Conservation (phyloP, 2,113 vertebrate genomes). For the Regulus satrapa region DNA sequence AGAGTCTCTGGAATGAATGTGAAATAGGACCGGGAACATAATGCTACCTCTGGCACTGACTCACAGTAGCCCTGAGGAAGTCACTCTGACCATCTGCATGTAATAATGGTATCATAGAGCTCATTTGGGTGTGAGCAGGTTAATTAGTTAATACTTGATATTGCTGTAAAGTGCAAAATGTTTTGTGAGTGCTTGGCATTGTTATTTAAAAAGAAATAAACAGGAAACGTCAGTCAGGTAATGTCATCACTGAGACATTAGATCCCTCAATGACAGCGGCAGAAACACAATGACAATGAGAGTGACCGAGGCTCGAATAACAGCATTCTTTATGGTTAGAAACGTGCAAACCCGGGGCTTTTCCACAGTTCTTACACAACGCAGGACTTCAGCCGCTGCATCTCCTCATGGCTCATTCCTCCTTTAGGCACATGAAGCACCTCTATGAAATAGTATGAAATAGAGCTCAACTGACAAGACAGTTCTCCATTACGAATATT, state of each 20-base stretch:
- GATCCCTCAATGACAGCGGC: not conserved
- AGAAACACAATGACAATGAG: not conserved
- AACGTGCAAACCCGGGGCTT: not conserved
- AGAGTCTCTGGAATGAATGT: not conserved
- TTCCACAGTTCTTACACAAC: not conserved
- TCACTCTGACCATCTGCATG: not conserved
- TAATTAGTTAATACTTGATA: conserved; percentile 45
- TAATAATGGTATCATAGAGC: not conserved
- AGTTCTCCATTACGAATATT: not conserved
- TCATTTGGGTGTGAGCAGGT: conserved; percentile 36
- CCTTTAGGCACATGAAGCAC: not conserved
- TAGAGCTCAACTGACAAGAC: not conserved
- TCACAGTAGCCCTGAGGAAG: conserved; percentile 32
- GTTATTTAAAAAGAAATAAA: conserved; percentile 50
- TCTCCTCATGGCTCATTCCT: not conserved
- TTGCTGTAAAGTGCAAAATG: conserved; percentile 33
- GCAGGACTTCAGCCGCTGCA: not conserved
- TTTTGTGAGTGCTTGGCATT: not conserved
- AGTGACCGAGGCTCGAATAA: not conserved
- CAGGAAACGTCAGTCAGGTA: conserved; percentile 32
- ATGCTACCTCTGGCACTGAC: not conserved
- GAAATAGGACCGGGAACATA: not conserved
- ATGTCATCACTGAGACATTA: conserved; percentile 3
- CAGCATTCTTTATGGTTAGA: not conserved
- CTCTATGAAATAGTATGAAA: not conserved